Evolutionary conservation across 2,797 vertebrate genomes (phyloP).

Genomic region (Chaetodon trifasciatus): DNA sequence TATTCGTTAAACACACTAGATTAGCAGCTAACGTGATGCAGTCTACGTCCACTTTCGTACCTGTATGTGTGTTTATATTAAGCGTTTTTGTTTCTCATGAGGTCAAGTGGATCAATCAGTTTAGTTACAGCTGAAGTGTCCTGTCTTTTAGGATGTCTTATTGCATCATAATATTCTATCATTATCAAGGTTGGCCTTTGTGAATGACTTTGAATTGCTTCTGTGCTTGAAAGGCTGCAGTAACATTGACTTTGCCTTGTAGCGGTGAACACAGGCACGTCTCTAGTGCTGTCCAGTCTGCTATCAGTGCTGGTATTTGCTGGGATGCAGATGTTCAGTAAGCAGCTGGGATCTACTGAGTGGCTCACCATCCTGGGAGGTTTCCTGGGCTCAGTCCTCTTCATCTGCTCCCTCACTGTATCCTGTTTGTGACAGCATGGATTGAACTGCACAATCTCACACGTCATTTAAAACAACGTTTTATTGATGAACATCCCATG

Average conservation of each 20-base stretch:
- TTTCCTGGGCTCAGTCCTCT: constrained; percentile 93
- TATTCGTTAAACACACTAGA: neutral
- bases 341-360: constrained; percentile 94
- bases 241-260: neutral
- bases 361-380: constrained; percentile 97
- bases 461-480: neutral
- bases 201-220: neutral
- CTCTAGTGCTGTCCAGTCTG: constrained; percentile 93
- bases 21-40: neutral
- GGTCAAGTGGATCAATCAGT: neutral
- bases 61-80: neutral
- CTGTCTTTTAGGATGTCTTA: neutral
- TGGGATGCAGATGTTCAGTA: constrained; percentile 99
- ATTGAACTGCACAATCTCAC: neutral
- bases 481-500: neutral
- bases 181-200: neutral
- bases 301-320: constrained; percentile 95
- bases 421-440: constrained; percentile 78
- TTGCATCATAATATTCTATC: neutral
- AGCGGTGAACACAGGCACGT: constrained; percentile 94
- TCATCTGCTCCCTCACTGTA: constrained; percentile 97
- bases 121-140: neutral
- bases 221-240: neutral
- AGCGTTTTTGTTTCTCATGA: neutral
- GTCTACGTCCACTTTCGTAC: neutral